These are phyloP conservation scores for Gonatopus flavifemur DNA, from an alignment of 1,140 invertebrate species.

Conservation along the genomic window DNA sequence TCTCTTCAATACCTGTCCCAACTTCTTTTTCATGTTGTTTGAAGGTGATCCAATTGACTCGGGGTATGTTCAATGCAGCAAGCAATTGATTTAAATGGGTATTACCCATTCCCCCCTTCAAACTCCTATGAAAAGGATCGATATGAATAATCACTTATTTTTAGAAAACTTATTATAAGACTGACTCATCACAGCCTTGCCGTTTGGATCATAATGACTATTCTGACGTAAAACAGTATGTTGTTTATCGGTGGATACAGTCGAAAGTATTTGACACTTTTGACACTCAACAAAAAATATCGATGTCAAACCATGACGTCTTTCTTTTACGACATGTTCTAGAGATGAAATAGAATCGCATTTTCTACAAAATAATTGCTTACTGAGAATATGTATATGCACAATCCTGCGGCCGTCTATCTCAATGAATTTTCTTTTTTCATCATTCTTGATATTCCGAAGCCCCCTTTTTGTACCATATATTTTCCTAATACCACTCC, in stretches of 20 bases:
- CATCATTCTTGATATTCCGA: not conserved
- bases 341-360: conserved; percentile 4
- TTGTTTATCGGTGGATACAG: conserved; percentile 5
- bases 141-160: not conserved
- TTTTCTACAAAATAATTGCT: conserved; percentile 7
- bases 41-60: not conserved
- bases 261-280: not conserved
- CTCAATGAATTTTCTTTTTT: not conserved
- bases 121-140: not conserved
- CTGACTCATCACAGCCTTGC: conserved; percentile 7
- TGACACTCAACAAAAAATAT: conserved; percentile 4
- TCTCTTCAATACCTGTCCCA: not conserved
- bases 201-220: conserved; percentile 10
- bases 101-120: not conserved
- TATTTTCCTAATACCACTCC: not conserved
- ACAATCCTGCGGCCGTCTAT: conserved; percentile 7
- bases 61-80: not conserved
- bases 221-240: conserved; percentile 2
- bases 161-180: conserved; percentile 3
- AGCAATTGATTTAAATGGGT: conserved; percentile 5
- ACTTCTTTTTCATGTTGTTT: conserved; percentile 4
- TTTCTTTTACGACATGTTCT: not conserved
- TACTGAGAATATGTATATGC: conserved; percentile 1
- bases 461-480: not conserved
- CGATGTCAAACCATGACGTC: conserved; percentile 8